phyloP scores from a whole-genome alignment of 2,113 vertebrate species.

The Telmatochromis sp. region DNA sequence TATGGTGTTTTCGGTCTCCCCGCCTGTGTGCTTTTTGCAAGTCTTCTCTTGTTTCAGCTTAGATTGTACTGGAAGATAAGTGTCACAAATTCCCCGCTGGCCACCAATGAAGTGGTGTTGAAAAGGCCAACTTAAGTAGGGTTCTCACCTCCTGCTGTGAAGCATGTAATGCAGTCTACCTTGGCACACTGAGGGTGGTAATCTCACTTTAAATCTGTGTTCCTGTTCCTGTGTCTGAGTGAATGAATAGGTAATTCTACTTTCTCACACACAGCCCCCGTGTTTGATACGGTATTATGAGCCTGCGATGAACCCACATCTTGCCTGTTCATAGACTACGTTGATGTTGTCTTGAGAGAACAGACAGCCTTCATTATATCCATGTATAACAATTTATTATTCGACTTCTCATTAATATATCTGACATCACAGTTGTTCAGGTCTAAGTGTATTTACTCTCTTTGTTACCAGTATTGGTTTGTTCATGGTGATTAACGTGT shows the following conservation, averaged over 20 bases:
- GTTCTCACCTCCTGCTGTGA: slow-evolving; percentile 35
- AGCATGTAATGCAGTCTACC: slow-evolving; percentile 43
- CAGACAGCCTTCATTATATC: neutral
- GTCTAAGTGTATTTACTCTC: neutral
- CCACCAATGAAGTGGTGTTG: slow-evolving; percentile 35
- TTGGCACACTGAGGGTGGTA: slow-evolving; percentile 33
- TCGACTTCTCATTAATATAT: neutral
- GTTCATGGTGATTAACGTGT: neutral
- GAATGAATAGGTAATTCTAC: neutral
- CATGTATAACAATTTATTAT: neutral
- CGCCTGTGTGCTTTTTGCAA: neutral
- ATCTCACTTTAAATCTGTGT: slow-evolving; percentile 38
- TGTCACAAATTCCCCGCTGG: neutral
- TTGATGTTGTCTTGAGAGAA: neutral
- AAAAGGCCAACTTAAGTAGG: slow-evolving; percentile 20
- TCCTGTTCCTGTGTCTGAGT: neutral
- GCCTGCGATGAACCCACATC: neutral
- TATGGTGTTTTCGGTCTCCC: neutral
- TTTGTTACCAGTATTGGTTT: neutral
- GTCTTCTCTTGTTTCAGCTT: neutral
- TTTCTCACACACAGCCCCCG: neutral
- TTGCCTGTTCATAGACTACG: neutral
- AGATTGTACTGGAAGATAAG: slow-evolving; percentile 20
- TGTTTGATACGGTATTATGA: neutral
- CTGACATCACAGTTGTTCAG: neutral